These are phyloP conservation scores for Rhynchotus rufescens DNA, from an alignment of 2,797 vertebrate species.

Conservation along the genomic window DNA sequence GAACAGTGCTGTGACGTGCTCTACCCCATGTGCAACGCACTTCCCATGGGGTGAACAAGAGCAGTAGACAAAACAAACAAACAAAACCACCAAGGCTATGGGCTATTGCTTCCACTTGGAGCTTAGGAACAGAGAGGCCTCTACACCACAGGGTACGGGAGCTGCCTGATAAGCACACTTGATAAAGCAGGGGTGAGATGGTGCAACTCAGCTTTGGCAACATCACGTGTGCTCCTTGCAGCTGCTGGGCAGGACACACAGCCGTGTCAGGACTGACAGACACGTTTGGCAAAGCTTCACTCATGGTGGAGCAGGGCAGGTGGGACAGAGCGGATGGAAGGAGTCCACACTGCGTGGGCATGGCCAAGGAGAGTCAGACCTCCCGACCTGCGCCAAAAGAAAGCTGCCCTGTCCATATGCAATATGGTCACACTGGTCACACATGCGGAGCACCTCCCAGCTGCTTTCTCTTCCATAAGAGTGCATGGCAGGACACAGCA, in stretches of 20 bases:
- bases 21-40: background rate
- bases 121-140: background rate
- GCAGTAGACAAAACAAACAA: background rate
- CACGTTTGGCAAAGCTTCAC: background rate
- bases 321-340: background rate
- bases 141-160: background rate
- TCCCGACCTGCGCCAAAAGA: background rate
- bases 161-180: background rate
- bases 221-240: background rate
- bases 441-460: background rate
- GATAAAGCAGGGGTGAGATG: background rate
- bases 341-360: rapidly evolving
- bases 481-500: rapidly evolving
- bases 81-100: background rate
- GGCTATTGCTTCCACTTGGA: background rate
- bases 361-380: background rate
- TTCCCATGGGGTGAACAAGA: rapidly evolving
- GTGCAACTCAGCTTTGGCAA: background rate
- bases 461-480: conserved; percentile 23
- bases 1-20: background rate
- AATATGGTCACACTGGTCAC: background rate
- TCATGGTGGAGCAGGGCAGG: rapidly evolving
- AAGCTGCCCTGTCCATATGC: background rate
- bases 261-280: background rate
- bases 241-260: background rate